Evolutionary conservation across 2,888 invertebrate genomes (phyloP).

Genomic region (Drosophila mayaguana): DNA sequence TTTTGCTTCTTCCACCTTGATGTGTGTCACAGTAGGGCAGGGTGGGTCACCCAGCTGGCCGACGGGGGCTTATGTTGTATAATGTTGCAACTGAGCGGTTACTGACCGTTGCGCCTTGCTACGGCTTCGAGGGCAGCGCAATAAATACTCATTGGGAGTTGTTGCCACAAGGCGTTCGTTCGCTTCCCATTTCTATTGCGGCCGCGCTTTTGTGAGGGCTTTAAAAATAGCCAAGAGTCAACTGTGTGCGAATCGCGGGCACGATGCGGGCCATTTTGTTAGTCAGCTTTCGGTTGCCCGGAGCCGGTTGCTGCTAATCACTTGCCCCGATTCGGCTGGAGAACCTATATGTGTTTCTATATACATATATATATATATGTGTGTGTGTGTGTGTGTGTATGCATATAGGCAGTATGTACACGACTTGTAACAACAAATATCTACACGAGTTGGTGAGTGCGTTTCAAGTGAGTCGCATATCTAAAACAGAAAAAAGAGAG

Average conservation of each 20-base stretch:
- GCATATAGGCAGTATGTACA: neutral
- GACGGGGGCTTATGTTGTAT: constrained; percentile 64
- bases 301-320: constrained; percentile 45
- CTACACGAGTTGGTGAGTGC: constrained; percentile 7
- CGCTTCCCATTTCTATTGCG: constrained; percentile 28
- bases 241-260: constrained; percentile 1
- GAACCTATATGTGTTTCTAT: constrained; percentile 15
- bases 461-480: constrained; percentile 48
- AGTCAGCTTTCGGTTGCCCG: constrained; percentile 28
- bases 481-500: constrained; percentile 32
- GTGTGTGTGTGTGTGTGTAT: neutral
- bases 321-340: constrained; percentile 30
- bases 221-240: constrained; percentile 47
- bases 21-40: constrained; percentile 58
- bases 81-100: constrained; percentile 71
- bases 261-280: constrained; percentile 28
- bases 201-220: constrained; percentile 36
- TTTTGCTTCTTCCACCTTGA: constrained; percentile 30
- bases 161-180: constrained; percentile 20
- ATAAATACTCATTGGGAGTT: constrained; percentile 31
- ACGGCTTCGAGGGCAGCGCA: constrained; percentile 54
- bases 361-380: neutral
- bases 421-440: constrained; percentile 8
- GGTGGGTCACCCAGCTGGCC: constrained; percentile 27
- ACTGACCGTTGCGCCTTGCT: constrained; percentile 68